A percentile compares a stretch with the other conserved stretches of the same genome.
Conservation (phyloP, 2,888 invertebrate genomes). For the Eilema caniola region DNA sequence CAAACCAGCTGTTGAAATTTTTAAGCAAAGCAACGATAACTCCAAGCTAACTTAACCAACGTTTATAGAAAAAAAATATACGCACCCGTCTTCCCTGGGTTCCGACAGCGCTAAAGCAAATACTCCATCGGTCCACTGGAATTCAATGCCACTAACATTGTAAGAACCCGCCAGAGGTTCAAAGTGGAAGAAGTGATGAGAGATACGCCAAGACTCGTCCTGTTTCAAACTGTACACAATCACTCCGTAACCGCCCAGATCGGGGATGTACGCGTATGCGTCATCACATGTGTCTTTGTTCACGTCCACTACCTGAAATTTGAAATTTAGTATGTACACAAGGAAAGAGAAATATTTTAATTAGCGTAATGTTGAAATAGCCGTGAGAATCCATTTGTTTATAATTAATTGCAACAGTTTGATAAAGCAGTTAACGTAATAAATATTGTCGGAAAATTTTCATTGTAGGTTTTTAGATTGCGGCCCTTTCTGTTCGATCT, state of each 20-base stretch:
- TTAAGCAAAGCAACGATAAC: neutral
- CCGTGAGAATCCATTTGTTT: neutral
- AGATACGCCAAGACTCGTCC: constrained; percentile 92
- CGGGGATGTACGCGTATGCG: constrained; percentile 92
- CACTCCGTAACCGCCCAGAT: constrained; percentile 91
- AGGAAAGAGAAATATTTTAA: neutral
- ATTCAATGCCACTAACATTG: constrained; percentile 92
- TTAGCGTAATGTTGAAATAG: neutral
- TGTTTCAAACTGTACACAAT: constrained; percentile 92
- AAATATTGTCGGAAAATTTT: too few species aligned
- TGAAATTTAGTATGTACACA: neutral
- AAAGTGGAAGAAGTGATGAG: constrained; percentile 94
- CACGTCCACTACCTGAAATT: constrained; percentile 89
- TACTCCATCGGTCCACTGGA: constrained; percentile 95
- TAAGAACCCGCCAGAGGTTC: constrained; percentile 93
- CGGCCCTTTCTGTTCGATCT: too few species aligned
- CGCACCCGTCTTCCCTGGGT: constrained; percentile 85
- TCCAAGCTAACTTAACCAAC: neutral
- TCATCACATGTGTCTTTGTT: constrained; percentile 90
- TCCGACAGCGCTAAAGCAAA: constrained; percentile 91
- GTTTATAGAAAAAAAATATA: constrained; percentile 9
- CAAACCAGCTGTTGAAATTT: too few species aligned
- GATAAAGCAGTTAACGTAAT: neutral
- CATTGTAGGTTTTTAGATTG: too few species aligned
- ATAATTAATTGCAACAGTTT: neutral